Evolutionary conservation across 2,113 vertebrate genomes (phyloP).

Genomic region (Hymenochirus boettgeri): DNA sequence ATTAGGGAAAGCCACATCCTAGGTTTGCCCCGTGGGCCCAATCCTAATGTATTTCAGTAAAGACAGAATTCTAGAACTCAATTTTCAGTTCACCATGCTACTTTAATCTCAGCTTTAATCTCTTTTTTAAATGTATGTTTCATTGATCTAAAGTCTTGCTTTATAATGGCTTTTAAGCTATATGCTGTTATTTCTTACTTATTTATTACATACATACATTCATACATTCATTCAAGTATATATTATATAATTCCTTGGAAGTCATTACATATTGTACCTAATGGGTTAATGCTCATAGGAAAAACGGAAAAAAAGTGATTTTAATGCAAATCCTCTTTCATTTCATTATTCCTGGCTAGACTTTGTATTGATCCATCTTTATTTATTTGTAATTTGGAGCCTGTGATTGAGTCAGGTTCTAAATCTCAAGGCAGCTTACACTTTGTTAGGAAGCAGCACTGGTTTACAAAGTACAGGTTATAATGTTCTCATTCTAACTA

Average conservation of each 20-base stretch:
- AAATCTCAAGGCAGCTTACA: constrained; percentile 66
- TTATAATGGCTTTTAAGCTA: too few relatives aligned
- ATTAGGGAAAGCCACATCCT: too few relatives aligned
- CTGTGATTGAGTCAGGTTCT: constrained; percentile 66
- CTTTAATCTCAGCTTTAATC: too few relatives aligned
- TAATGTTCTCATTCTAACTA: constrained; percentile 67
- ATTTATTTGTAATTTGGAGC: constrained; percentile 77
- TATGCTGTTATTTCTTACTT: too few relatives aligned
- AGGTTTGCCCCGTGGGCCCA: too few relatives aligned
- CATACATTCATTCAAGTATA: too few relatives aligned
- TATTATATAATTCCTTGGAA: neutral
- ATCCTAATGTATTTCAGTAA: too few relatives aligned
- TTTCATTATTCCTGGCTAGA: constrained; percentile 70
- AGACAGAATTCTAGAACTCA: too few relatives aligned
- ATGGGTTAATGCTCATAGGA: constrained; percentile 39
- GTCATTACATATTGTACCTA: constrained; percentile 10
- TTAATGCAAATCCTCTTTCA: constrained; percentile 52
- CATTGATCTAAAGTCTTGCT: too few relatives aligned
- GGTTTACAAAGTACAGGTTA: constrained; percentile 51
- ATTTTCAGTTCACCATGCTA: too few relatives aligned
- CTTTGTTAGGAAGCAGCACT: constrained; percentile 58
- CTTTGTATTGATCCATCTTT: constrained; percentile 65
- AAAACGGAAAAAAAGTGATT: constrained; percentile 62
- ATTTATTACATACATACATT: too few relatives aligned
- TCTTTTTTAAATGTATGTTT: too few relatives aligned